A percentile compares a stretch with the other conserved stretches of the same genome.
These are phyloP conservation scores for Drusus annulatus DNA, from an alignment of 1,140 invertebrate species.

Conservation along the genomic window DNA sequence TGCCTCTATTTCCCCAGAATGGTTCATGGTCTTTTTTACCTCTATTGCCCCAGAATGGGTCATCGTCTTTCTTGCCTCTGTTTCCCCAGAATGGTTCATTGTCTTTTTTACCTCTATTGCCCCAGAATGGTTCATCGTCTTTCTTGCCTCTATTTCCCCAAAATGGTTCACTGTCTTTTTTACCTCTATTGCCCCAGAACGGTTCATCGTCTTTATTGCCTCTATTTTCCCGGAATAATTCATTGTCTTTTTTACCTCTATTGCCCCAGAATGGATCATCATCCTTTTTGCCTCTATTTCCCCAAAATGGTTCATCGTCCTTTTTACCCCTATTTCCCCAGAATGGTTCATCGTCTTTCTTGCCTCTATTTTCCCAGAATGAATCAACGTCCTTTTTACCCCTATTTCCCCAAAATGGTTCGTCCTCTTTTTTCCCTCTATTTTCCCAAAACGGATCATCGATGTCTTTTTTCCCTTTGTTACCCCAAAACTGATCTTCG, in stretches of 20 bases:
- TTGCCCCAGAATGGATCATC: slow-evolving; percentile 53
- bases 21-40: slow-evolving; percentile 58
- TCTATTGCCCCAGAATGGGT: slow-evolving; percentile 62
- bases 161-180: slow-evolving; percentile 50
- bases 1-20: slow-evolving; percentile 64
- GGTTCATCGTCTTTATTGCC: slow-evolving; percentile 54
- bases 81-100: slow-evolving; percentile 62
- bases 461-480: slow-evolving; percentile 37
- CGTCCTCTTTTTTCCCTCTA: slow-evolving; percentile 52
- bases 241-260: slow-evolving; percentile 52
- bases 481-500: slow-evolving; percentile 52
- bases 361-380: slow-evolving; percentile 64
- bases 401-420: slow-evolving; percentile 63
- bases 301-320: slow-evolving; percentile 52
- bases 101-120: slow-evolving; percentile 62
- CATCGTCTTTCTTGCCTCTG: slow-evolving; percentile 61
- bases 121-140: slow-evolving; percentile 58
- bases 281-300: slow-evolving; percentile 55
- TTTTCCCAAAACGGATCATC: slow-evolving; percentile 57
- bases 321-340: slow-evolving; percentile 54
- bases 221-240: slow-evolving; percentile 52
- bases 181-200: slow-evolving; percentile 60
- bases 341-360: slow-evolving; percentile 50
- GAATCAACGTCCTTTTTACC: slow-evolving; percentile 58
- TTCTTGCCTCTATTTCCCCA: slow-evolving; percentile 51